Conservation (phyloP, 2,797 vertebrate genomes). For the Sylvia borin region DNA sequence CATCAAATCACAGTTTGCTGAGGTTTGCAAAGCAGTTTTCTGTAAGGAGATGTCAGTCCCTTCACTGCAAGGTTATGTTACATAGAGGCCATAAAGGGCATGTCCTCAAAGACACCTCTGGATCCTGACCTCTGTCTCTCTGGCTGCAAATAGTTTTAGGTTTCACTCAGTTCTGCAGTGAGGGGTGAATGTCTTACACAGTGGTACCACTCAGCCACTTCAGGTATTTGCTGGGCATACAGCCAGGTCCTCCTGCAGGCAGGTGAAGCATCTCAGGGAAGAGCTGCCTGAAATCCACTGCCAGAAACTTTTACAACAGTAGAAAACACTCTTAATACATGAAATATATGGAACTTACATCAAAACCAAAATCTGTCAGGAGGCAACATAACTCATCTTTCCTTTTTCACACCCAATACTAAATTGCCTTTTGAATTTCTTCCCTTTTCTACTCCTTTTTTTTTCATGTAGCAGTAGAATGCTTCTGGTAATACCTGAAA, state of each 20-base stretch:
- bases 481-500: neutral
- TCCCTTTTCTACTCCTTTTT: neutral
- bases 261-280: neutral
- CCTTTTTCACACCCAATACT: neutral
- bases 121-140: neutral
- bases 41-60: neutral
- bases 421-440: neutral
- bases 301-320: neutral
- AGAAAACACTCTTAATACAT: neutral
- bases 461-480: neutral
- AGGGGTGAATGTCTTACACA: too few species aligned
- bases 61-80: neutral
- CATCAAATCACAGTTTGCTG: neutral
- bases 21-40: neutral
- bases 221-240: neutral
- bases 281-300: neutral
- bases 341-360: neutral
- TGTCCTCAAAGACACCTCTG: neutral
- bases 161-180: neutral
- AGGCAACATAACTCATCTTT: neutral
- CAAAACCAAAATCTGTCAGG: neutral
- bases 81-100: neutral
- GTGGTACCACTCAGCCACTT: rapidly evolving
- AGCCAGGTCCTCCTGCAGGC: rapidly evolving
- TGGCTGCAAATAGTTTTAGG: neutral